These are phyloP conservation scores for Pseudolycoriella hygida DNA, from an alignment of 2,888 invertebrate genomes.

Conservation along the genomic window DNA sequence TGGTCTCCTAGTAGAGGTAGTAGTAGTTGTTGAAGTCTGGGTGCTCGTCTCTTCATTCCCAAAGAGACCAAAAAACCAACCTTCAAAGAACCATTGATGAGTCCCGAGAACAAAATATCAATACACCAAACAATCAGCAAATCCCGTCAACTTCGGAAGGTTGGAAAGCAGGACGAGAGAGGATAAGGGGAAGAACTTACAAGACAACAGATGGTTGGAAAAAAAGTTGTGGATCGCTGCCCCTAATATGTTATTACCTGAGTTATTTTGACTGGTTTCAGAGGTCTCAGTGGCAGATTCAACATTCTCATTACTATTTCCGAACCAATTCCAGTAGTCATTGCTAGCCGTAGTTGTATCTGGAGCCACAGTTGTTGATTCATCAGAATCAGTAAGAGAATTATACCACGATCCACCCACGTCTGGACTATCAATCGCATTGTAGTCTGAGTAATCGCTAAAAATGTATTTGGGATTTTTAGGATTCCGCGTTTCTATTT, in stretches of 20 bases:
- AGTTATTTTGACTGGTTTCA: neutral
- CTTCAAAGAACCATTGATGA: conserved; percentile 11
- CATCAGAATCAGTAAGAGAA: conserved; percentile 1
- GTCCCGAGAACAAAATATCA: neutral
- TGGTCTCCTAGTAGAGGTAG: conserved; percentile 23
- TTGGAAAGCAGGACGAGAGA: too few relatives aligned
- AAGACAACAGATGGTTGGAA: too few relatives aligned
- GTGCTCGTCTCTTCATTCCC: conserved; percentile 18
- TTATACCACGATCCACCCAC: neutral
- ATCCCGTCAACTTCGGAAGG: too few relatives aligned
- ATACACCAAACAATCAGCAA: neutral
- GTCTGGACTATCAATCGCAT: neutral
- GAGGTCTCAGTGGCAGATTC: neutral
- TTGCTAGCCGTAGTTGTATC: neutral
- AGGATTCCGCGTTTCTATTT: conserved; percentile 1
- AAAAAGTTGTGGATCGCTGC: too few relatives aligned
- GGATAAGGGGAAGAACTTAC: too few relatives aligned
- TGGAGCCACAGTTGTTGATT: neutral
- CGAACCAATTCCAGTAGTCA: conserved; percentile 3
- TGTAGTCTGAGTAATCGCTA: neutral
- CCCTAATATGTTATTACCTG: neutral
- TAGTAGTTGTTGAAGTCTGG: conserved; percentile 19
- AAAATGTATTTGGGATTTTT: conserved; percentile 3
- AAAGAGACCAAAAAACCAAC: conserved; percentile 37
- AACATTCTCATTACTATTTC: neutral